Conservation (phyloP, 2,797 vertebrate species). For the Anguilla anguilla region DNA sequence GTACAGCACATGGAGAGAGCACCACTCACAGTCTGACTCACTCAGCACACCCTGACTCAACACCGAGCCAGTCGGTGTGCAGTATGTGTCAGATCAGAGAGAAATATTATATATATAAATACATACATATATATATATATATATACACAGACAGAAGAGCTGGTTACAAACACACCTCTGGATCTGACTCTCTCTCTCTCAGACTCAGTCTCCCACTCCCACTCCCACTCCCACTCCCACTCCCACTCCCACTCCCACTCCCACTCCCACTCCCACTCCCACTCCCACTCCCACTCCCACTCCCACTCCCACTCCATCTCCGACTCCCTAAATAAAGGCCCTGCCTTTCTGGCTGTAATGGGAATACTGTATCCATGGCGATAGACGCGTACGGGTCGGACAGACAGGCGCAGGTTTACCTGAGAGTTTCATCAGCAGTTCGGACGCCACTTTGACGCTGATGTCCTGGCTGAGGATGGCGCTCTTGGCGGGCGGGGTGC, state of each 20-base stretch:
- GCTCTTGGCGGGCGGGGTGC: slow-evolving; percentile 72
- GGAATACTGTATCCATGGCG: neutral
- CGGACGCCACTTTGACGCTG: slow-evolving; percentile 92
- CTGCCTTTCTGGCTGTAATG: neutral
- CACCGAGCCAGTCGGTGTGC: neutral
- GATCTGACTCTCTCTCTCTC: too few species aligned
- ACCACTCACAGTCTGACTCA: slow-evolving; percentile 50
- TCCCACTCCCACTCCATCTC: neutral
- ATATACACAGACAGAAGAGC: too few species aligned
- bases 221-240: slow-evolving; percentile 36
- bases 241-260: slow-evolving; percentile 23
- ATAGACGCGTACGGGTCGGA: neutral
- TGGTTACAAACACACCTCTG: neutral
- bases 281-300: slow-evolving; percentile 6
- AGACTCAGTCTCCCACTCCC: too few species aligned
- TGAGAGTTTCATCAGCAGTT: slow-evolving; percentile 98
- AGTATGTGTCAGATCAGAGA: slow-evolving; percentile 54
- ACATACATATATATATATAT: slow-evolving; percentile 32
- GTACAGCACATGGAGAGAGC: slow-evolving; percentile 68
- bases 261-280: too few species aligned
- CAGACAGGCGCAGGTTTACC: slow-evolving; percentile 69
- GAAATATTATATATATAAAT: slow-evolving; percentile 31
- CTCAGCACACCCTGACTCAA: neutral
- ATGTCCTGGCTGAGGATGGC: slow-evolving; percentile 86
- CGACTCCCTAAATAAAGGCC: neutral